Conservation (phyloP, 2,888 invertebrate species). For the Drosophila dives region DNA sequence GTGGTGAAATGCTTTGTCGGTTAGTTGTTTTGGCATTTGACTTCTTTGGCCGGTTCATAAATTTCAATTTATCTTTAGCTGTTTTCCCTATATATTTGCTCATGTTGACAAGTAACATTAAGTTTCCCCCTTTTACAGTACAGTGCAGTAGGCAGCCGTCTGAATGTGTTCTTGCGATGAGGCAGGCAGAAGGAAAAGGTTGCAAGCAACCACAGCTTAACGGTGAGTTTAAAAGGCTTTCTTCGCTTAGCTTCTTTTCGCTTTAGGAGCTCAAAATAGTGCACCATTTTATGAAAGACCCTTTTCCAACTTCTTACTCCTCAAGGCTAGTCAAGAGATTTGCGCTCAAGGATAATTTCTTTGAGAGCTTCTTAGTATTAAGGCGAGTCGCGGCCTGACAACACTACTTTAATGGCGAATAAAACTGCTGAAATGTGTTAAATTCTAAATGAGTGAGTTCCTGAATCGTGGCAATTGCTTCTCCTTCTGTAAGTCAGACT, state of each 20-base stretch:
- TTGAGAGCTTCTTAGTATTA: constrained; percentile 20
- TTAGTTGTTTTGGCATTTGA: constrained; percentile 48
- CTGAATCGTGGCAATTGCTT: neutral
- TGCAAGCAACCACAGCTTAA: constrained; percentile 17
- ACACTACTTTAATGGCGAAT: constrained; percentile 12
- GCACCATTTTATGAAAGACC: constrained; percentile 52
- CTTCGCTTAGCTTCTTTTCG: constrained; percentile 1
- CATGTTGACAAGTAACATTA: constrained; percentile 72
- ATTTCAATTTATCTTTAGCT: constrained; percentile 71
- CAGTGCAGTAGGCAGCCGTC: constrained; percentile 12
- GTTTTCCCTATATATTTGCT: constrained; percentile 60
- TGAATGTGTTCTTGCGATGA: constrained; percentile 25
- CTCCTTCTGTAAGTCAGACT: neutral
- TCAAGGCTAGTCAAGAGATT: constrained; percentile 27
- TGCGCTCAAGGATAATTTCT: constrained; percentile 27
- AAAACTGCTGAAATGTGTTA: neutral
- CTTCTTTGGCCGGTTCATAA: constrained; percentile 66
- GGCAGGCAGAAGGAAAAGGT: constrained; percentile 34
- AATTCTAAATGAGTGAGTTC: constrained; percentile 5
- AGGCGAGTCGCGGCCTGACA: neutral
- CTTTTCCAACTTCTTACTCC: constrained; percentile 35
- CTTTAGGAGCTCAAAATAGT: constrained; percentile 34
- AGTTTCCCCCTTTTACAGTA: constrained; percentile 15
- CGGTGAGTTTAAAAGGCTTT: constrained; percentile 40
- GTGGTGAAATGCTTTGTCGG: constrained; percentile 60